Evolutionary conservation across 2,888 invertebrate genomes (phyloP).

Genomic region (Melanophora roralis): DNA sequence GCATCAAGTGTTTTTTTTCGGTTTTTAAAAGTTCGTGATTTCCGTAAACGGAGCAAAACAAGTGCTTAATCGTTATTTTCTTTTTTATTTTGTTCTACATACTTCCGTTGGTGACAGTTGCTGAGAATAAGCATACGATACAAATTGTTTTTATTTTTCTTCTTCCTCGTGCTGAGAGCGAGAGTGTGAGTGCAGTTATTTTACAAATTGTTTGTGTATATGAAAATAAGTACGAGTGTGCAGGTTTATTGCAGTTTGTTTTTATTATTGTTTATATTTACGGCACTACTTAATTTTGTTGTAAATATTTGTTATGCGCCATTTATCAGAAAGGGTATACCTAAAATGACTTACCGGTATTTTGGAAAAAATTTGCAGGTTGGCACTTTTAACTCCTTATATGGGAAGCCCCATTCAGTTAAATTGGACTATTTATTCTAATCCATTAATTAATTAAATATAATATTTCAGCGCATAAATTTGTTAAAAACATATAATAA

Average conservation of each 20-base stretch:
- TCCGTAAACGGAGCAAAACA: constrained; percentile 20
- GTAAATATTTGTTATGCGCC: constrained; percentile 32
- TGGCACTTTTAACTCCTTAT: neutral
- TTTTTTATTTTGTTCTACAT: constrained; percentile 33
- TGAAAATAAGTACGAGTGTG: neutral
- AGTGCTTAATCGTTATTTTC: constrained; percentile 39
- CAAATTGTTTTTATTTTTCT: constrained; percentile 58
- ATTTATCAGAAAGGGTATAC: neutral
- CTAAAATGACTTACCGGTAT: neutral
- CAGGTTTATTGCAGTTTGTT: constrained; percentile 42
- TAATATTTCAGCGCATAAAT: no score
- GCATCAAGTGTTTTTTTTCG: constrained; percentile 57
- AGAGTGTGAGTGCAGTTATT: constrained; percentile 55
- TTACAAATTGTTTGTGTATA: constrained; percentile 16
- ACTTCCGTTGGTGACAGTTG: constrained; percentile 47
- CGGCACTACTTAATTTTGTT: constrained; percentile 29
- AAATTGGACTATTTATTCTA: no score
- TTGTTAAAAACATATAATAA: no score
- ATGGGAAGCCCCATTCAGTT: no score
- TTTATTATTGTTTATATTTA: constrained; percentile 56
- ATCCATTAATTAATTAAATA: no score
- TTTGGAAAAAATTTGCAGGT: constrained; percentile 4
- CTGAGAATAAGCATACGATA: constrained; percentile 58
- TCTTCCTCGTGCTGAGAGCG: constrained; percentile 29
- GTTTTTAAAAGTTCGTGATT: constrained; percentile 19